phyloP scores from a whole-genome alignment of 2,113 vertebrate species.

The Setophaga coronata region DNA sequence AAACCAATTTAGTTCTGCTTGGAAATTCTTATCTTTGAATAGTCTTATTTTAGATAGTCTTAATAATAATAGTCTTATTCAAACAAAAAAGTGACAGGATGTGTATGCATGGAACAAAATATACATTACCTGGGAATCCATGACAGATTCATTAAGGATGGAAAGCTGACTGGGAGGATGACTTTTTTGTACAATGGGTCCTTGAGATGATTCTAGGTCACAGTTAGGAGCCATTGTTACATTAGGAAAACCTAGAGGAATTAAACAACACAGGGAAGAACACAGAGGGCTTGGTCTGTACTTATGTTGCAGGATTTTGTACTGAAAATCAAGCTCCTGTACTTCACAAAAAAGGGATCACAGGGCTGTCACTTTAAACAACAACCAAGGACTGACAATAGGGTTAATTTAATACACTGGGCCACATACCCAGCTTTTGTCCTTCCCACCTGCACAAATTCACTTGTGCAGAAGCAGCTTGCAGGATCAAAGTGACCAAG shows the following conservation, averaged over 20 bases:
- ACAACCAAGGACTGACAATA: not conserved
- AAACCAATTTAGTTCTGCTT: not conserved
- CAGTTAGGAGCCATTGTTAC: conserved; percentile 87
- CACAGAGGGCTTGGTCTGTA: not conserved
- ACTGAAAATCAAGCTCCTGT: not conserved
- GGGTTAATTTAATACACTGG: not conserved
- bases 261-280: conserved; percentile 25
- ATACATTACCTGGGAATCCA: conserved; percentile 81
- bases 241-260: conserved; percentile 84
- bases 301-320: not conserved
- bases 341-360: not conserved
- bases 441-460: not conserved
- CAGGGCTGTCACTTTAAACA: not conserved
- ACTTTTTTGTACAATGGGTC: conserved; percentile 74
- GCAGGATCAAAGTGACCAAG: not conserved
- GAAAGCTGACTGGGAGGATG: conserved; percentile 79
- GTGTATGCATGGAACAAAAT: not conserved
- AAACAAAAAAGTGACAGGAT: not conserved
- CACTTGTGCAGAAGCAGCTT: not conserved
- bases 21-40: not conserved
- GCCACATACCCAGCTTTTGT: not conserved
- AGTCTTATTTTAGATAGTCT: not conserved
- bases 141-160: conserved; percentile 77
- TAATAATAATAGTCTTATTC: too few relatives aligned
- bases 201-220: conserved; percentile 71